Conservation (phyloP, 92 coral and sea anemone species). For the Ricordea florida region DNA sequence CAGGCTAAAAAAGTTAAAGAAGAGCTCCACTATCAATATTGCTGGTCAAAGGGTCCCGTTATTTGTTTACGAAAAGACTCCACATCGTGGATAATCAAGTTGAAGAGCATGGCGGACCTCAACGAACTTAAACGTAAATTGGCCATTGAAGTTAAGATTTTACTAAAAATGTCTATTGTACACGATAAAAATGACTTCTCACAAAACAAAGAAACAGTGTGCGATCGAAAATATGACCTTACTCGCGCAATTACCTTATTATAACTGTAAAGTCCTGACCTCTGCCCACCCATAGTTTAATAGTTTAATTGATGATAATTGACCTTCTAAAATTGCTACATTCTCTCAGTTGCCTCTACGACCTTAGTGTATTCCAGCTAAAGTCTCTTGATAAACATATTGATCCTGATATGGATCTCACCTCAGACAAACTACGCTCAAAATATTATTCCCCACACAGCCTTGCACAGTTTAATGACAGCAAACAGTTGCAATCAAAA, state of each 20-base stretch:
- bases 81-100: background rate
- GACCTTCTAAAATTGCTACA: constrained; percentile 25
- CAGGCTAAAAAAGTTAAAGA: too few relatives aligned
- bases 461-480: constrained; percentile 18
- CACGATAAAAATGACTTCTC: constrained; percentile 4
- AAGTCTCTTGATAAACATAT: constrained; percentile 16
- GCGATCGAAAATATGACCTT: constrained; percentile 4
- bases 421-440: constrained; percentile 4
- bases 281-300: constrained; percentile 27
- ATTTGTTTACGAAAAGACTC: constrained; percentile 1
- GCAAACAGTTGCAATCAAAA: constrained; percentile 18
- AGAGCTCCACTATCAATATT: too few relatives aligned
- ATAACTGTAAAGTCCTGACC: constrained; percentile 5
- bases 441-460: constrained; percentile 45
- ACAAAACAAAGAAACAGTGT: background rate
- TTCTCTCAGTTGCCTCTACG: constrained; percentile 14
- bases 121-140: background rate
- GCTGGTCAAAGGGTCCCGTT: constrained; percentile 1
- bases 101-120: background rate
- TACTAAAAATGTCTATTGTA: constrained; percentile 13
- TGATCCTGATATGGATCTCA: constrained; percentile 12
- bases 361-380: constrained; percentile 15
- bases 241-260: constrained; percentile 17
- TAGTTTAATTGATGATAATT: constrained; percentile 17
- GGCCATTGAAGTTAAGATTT: constrained; percentile 5